Percentiles rank a stretch among this genome's conserved stretches.
phyloP scores from a whole-genome alignment of 2,888 invertebrate genomes.

The Cyclophora albipunctata region DNA sequence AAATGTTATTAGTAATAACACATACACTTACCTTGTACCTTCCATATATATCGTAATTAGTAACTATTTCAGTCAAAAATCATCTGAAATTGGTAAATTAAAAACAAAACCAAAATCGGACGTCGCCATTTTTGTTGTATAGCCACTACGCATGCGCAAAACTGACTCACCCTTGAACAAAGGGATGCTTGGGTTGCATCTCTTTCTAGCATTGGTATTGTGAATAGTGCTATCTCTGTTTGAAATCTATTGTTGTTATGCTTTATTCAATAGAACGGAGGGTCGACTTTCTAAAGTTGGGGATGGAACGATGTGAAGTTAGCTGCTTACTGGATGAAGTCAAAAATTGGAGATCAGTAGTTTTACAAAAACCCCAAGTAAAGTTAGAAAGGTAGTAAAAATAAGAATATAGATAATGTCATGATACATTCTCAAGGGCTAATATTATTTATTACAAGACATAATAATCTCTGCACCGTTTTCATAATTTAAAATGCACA shows the following conservation, averaged over 20 bases:
- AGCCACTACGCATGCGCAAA: slow-evolving; percentile 51
- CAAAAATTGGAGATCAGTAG: too few species aligned
- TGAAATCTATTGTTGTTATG: slow-evolving; percentile 41
- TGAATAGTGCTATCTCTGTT: slow-evolving; percentile 27
- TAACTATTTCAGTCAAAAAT: too few species aligned
- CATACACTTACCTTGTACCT: too few species aligned
- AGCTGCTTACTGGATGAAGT: slow-evolving; percentile 12
- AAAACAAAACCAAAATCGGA: slow-evolving; percentile 41
- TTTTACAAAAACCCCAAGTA: background rate
- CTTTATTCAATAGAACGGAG: slow-evolving; percentile 44
- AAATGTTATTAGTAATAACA: too few species aligned
- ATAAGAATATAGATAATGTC: too few species aligned
- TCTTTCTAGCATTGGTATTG: slow-evolving; percentile 24
- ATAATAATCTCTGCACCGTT: too few species aligned
- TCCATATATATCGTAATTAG: too few species aligned
- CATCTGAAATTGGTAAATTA: slow-evolving; percentile 14
- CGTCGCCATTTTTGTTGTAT: slow-evolving; percentile 63
- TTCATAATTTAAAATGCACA: too few species aligned
- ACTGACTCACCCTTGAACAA: slow-evolving; percentile 34
- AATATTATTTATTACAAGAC: too few species aligned
- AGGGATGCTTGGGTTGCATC: slow-evolving; percentile 41
- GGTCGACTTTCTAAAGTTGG: slow-evolving; percentile 46
- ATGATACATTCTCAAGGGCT: too few species aligned
- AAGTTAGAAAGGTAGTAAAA: too few species aligned
- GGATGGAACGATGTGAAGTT: slow-evolving; percentile 44